A percentile compares a stretch with the other conserved stretches of the same genome.
phyloP scores from a whole-genome alignment of 2,113 vertebrate species.

The Pomatorhinus ruficollis region DNA sequence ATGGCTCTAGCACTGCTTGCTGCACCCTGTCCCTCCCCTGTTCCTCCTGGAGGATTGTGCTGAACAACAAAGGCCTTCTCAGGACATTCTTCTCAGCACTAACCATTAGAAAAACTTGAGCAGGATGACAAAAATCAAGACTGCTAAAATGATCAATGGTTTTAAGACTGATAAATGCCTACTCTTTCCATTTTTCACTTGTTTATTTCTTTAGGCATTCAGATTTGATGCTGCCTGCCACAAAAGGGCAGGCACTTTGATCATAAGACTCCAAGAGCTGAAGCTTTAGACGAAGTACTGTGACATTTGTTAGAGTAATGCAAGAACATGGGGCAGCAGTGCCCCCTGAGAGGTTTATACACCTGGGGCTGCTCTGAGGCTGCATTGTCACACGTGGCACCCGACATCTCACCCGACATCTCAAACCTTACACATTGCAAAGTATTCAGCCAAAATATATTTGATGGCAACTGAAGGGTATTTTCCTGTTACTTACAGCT shows the following conservation, averaged over 20 bases:
- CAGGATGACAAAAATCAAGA: neutral
- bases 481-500: neutral
- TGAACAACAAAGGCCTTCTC: rapidly evolving
- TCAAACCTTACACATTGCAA: neutral
- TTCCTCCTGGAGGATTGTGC: neutral
- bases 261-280: neutral
- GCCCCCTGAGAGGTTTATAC: neutral
- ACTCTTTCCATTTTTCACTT: neutral
- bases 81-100: neutral
- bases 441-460: neutral
- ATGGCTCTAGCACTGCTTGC: neutral
- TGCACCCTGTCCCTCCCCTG: neutral
- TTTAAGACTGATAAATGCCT: neutral
- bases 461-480: neutral
- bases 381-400: neutral
- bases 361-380: neutral
- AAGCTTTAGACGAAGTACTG: neutral
- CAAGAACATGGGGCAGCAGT: neutral
- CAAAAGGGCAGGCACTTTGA: neutral
- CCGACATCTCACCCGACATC: too few species aligned
- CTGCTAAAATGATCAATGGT: neutral
- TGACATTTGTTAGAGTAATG: neutral
- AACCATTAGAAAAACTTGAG: neutral
- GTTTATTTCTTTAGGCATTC: neutral
- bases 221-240: neutral